These are phyloP conservation scores for Drosophila phalerata DNA, from an alignment of 2,888 invertebrate species.

Conservation along the genomic window DNA sequence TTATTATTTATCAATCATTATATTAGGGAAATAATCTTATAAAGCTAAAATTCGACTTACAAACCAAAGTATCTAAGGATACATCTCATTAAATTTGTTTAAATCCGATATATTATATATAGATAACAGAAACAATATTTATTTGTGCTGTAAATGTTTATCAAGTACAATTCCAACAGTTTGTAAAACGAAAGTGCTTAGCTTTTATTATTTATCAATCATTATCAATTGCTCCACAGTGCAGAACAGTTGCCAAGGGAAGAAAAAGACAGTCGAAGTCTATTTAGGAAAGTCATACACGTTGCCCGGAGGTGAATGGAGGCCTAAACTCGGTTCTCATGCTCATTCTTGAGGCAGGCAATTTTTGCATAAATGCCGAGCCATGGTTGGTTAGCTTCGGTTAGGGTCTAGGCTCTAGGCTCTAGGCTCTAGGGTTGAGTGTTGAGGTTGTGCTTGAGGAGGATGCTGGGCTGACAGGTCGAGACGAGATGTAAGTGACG, in stretches of 20 bases:
- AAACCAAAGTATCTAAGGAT: not conserved
- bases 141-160: not conserved
- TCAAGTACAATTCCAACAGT: not conserved
- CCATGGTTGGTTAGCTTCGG: conserved; percentile 53
- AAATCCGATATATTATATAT: not conserved
- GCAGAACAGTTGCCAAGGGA: conserved; percentile 29
- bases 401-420: not conserved
- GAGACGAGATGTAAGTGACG: conserved; percentile 49
- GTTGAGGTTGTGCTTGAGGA: conserved; percentile 11
- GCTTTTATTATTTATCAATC: conserved; percentile 10
- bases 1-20: conserved; percentile 8
- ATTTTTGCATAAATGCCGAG: conserved; percentile 68
- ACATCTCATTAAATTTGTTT: not conserved
- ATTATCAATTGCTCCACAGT: conserved; percentile 50
- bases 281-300: conserved; percentile 48
- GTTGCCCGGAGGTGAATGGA: conserved; percentile 12
- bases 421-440: not conserved
- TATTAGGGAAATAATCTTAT: too few species aligned
- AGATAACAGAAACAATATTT: not conserved
- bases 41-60: too few species aligned
- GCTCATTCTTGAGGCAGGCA: conserved; percentile 42
- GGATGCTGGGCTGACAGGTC: conserved; percentile 51
- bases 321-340: conserved; percentile 18
- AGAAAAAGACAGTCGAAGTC: conserved; percentile 49
- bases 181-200: not conserved